phyloP scores from a whole-genome alignment of 2,113 vertebrate genomes.

The Heteronetta atricapilla region DNA sequence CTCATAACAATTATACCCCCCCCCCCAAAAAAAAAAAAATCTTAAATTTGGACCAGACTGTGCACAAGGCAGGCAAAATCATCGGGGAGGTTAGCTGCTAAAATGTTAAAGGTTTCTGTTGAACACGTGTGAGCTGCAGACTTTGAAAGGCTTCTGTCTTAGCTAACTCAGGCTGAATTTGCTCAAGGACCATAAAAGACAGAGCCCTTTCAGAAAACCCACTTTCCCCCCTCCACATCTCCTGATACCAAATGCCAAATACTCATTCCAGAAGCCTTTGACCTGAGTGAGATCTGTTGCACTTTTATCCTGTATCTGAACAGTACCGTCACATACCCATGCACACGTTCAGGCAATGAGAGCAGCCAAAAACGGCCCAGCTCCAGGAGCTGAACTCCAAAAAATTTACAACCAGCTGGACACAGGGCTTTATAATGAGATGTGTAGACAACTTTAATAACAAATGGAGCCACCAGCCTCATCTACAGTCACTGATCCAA shows the following conservation, averaged over 20 bases:
- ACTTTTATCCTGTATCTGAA: neutral
- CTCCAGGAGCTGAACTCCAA: neutral
- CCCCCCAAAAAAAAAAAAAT: neutral
- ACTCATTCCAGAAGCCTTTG: neutral
- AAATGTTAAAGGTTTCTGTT: neutral
- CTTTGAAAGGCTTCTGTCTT: neutral
- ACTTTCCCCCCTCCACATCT: neutral
- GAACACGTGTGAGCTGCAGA: neutral
- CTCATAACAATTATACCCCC: accelerated
- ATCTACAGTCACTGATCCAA: neutral
- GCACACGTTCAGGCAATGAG: accelerated
- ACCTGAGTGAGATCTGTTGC: neutral
- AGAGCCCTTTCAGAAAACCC: slow-evolving; percentile 5
- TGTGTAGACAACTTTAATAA: neutral
- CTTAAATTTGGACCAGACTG: neutral
- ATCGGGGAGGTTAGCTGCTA: neutral
- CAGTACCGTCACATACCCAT: neutral
- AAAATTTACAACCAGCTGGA: neutral
- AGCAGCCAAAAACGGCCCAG: neutral
- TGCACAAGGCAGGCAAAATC: neutral
- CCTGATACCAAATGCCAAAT: neutral
- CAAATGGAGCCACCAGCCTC: neutral
- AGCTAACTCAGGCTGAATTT: neutral
- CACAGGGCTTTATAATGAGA: neutral
- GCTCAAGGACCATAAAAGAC: neutral